These are phyloP conservation scores for Phasia obesa DNA, from an alignment of 2,888 invertebrate genomes.

Conservation along the genomic window DNA sequence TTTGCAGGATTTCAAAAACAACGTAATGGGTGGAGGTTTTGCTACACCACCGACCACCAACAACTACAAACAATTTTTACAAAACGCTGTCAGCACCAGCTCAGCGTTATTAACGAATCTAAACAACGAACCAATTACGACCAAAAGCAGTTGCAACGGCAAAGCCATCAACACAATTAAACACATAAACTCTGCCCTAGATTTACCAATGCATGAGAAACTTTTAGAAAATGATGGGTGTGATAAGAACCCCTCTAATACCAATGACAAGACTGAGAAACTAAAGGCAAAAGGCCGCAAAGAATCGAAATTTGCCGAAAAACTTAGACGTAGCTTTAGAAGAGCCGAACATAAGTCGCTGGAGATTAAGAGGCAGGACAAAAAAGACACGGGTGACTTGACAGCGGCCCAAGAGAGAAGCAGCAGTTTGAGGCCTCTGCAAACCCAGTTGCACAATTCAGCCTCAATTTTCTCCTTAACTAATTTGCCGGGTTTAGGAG, in stretches of 20 bases:
- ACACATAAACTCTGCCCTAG: slow-evolving; percentile 51
- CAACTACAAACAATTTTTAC: slow-evolving; percentile 59
- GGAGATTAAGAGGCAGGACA: slow-evolving; percentile 76
- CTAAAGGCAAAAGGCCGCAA: slow-evolving; percentile 71
- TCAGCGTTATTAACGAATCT: slow-evolving; percentile 61
- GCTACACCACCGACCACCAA: slow-evolving; percentile 76
- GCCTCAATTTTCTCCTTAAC: slow-evolving; percentile 74
- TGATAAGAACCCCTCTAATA: slow-evolving; percentile 60
- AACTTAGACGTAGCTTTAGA: slow-evolving; percentile 79
- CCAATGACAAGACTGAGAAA: slow-evolving; percentile 74
- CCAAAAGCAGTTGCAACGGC: slow-evolving; percentile 29
- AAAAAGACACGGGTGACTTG: slow-evolving; percentile 76
- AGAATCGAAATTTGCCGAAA: slow-evolving; percentile 78
- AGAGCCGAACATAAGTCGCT: slow-evolving; percentile 77
- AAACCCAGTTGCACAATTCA: slow-evolving; percentile 58
- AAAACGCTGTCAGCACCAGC: slow-evolving; percentile 59
- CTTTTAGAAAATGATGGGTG: slow-evolving; percentile 76
- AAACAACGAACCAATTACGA: slow-evolving; percentile 51
- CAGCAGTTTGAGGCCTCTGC: slow-evolving; percentile 59
- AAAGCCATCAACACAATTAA: slow-evolving; percentile 1
- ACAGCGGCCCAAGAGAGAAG: slow-evolving; percentile 69
- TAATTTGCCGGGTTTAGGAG: slow-evolving; percentile 74
- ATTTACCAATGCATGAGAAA: slow-evolving; percentile 79
- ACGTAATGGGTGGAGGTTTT: slow-evolving; percentile 82
- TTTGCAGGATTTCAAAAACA: slow-evolving; percentile 66